Conservation (phyloP, 1,140 invertebrate genomes). For the Chionoecetes opilio region DNA sequence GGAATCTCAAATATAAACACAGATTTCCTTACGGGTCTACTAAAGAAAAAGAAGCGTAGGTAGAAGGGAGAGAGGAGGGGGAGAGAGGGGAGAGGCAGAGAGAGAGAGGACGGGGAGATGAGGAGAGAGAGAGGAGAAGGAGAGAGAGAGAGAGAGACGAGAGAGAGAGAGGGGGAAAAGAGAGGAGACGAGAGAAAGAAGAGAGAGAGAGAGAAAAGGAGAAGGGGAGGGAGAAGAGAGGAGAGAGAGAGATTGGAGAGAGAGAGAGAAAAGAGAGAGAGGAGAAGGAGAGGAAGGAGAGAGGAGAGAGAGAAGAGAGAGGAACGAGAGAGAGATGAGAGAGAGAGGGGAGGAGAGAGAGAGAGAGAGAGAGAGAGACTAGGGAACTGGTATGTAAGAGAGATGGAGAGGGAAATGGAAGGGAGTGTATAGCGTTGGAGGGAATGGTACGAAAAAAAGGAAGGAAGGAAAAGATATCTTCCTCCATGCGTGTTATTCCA, state of each 20-base stretch:
- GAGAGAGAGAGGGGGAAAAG: too few species aligned
- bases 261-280: background rate
- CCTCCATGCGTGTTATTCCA: constrained; percentile 2
- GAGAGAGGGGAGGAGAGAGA: background rate
- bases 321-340: background rate
- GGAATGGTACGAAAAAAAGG: background rate
- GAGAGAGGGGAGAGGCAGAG: too few species aligned
- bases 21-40: background rate
- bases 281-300: too few species aligned
- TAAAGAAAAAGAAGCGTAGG: too few species aligned
- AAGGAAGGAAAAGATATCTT: background rate
- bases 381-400: too few species aligned
- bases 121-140: too few species aligned
- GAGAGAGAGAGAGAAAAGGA: too few species aligned
- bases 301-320: background rate
- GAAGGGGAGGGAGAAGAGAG: too few species aligned
- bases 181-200: background rate
- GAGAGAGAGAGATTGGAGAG: background rate
- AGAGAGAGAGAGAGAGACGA: too few species aligned
- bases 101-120: too few species aligned
- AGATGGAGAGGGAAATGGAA: background rate
- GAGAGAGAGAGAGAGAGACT: background rate
- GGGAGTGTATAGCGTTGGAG: background rate
- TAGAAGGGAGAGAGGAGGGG: too few species aligned
- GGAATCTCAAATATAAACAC: background rate